Evolutionary conservation across 2,888 invertebrate genomes (phyloP).

Genomic region (Archips crataeganus): DNA sequence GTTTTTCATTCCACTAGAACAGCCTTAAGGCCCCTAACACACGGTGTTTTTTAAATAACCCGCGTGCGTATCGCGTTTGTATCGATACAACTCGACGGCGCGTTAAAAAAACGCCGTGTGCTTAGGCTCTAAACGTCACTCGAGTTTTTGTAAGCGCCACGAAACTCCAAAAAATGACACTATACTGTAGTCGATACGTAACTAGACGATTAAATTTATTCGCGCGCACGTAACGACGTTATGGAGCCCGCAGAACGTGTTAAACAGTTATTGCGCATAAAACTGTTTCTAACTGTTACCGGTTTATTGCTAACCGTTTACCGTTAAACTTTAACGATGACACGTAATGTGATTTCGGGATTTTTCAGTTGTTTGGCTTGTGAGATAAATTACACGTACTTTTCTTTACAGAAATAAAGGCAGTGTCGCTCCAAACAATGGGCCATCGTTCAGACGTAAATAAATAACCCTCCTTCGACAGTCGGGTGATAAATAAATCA

Average conservation of each 20-base stretch:
- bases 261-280: slow-evolving; percentile 72
- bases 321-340: slow-evolving; percentile 64
- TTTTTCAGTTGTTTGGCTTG: slow-evolving; percentile 36
- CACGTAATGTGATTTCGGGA: slow-evolving; percentile 59
- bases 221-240: slow-evolving; percentile 63
- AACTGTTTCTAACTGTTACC: slow-evolving; percentile 64
- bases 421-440: no score
- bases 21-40: no score
- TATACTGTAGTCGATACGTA: slow-evolving; percentile 17
- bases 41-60: no score
- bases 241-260: slow-evolving; percentile 62
- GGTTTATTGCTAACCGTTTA: slow-evolving; percentile 67
- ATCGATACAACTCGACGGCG: no score
- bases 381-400: neutral
- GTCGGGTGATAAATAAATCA: no score
- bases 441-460: no score
- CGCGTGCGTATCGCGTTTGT: no score
- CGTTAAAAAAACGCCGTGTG: no score
- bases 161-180: neutral
- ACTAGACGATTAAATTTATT: slow-evolving; percentile 65
- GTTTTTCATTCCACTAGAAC: no score
- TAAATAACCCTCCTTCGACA: no score
- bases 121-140: no score
- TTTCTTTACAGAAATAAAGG: neutral
- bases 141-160: no score